These are phyloP conservation scores for Agonopterix alstromeriana DNA, from an alignment of 2,888 invertebrate species.

Conservation along the genomic window DNA sequence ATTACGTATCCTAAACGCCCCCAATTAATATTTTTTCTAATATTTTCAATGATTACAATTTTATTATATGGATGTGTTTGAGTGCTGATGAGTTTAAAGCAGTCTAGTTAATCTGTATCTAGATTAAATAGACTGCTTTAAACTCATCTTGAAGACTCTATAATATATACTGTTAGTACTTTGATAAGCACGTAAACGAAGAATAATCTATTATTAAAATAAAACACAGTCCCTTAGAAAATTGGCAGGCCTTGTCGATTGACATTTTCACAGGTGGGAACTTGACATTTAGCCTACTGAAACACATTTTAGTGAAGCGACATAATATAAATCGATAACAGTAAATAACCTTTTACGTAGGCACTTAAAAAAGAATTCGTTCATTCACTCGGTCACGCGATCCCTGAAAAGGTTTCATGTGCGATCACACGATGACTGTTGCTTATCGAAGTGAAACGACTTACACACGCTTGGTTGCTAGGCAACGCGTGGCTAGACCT, in stretches of 20 bases:
- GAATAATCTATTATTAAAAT: too few relatives aligned
- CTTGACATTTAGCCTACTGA: conserved; percentile 47
- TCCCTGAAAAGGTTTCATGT: conserved; percentile 26
- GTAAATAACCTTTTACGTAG: conserved; percentile 56
- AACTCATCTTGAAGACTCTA: too few relatives aligned
- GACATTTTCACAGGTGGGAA: conserved; percentile 55
- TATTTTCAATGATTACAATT: too few relatives aligned
- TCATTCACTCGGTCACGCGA: conserved; percentile 34
- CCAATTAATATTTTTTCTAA: too few relatives aligned
- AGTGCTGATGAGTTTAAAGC: too few relatives aligned
- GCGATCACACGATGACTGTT: conserved; percentile 19
- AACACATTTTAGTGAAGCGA: conserved; percentile 26
- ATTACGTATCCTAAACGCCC: too few relatives aligned
- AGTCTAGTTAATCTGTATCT: too few relatives aligned
- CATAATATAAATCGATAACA: conserved; percentile 39
- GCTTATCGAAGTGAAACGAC: conserved; percentile 16
- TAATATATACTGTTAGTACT: too few relatives aligned
- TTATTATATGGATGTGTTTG: too few relatives aligned
- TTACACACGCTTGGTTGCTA: conserved; percentile 2
- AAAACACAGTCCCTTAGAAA: conserved; percentile 1
- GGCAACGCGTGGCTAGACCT: conserved; percentile 1
- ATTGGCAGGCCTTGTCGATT: conserved; percentile 20
- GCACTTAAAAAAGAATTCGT: conserved; percentile 33
- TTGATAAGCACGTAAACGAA: too few relatives aligned
- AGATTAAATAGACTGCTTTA: too few relatives aligned